These are phyloP conservation scores for Eupithecia insigniata DNA, from an alignment of 2,888 invertebrate species.

Conservation along the genomic window DNA sequence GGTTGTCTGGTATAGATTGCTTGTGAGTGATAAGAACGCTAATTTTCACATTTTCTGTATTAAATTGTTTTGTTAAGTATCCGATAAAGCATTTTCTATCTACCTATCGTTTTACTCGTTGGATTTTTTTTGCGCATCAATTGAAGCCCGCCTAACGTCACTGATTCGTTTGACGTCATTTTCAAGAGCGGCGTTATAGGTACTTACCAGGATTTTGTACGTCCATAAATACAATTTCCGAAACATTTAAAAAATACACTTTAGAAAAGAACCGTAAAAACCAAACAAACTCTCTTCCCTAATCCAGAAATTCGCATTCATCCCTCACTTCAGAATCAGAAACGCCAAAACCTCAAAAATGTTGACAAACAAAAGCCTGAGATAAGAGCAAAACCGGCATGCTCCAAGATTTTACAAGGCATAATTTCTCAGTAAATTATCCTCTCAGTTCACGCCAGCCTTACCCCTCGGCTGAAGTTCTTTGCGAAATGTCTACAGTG, in stretches of 20 bases:
- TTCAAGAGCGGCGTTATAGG: not conserved
- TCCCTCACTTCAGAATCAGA: conserved; percentile 1
- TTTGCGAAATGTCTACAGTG: conserved; percentile 83
- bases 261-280: not conserved
- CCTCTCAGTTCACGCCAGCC: conserved; percentile 73
- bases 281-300: not conserved
- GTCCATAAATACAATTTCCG: not conserved
- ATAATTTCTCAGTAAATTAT: conserved; percentile 80
- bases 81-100: too few species aligned
- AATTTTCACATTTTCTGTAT: too few species aligned
- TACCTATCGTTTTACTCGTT: too few species aligned
- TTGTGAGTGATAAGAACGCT: too few species aligned
- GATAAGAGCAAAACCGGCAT: conserved; percentile 47
- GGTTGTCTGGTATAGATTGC: too few species aligned
- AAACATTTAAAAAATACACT: not conserved
- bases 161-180: not conserved
- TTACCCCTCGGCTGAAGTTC: conserved; percentile 71
- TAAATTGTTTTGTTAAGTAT: too few species aligned
- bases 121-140: not conserved
- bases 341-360: conserved; percentile 34
- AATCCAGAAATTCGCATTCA: not conserved
- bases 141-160: not conserved
- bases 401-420: conserved; percentile 64
- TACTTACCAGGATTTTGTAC: not conserved
- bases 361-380: conserved; percentile 39